These are phyloP conservation scores for Litoditis marina DNA, from an alignment of 2,888 invertebrate genomes.

Conservation along the genomic window DNA sequence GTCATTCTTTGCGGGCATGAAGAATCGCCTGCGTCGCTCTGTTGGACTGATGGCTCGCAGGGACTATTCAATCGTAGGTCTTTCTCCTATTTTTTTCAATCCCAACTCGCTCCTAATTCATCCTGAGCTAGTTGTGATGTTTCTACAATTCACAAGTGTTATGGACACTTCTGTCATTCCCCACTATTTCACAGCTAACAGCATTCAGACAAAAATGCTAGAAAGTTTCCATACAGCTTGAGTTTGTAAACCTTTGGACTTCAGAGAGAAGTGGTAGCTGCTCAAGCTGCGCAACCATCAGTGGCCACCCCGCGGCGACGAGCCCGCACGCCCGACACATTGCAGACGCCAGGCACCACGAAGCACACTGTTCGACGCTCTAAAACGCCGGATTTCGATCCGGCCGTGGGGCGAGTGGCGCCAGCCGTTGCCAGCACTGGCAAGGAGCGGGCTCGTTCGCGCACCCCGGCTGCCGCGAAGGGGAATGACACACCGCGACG, in stretches of 20 bases:
- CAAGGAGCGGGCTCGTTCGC: background rate
- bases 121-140: too few species aligned
- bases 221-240: too few species aligned
- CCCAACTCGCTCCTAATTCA: too few species aligned
- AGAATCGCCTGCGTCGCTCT: constrained; percentile 4
- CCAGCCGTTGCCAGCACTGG: background rate
- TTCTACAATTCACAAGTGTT: too few species aligned
- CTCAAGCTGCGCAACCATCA: background rate
- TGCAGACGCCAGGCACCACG: constrained; percentile 3
- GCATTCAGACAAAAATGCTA: too few species aligned
- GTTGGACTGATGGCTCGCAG: background rate
- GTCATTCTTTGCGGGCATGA: background rate
- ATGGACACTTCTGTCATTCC: too few species aligned
- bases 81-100: too few species aligned
- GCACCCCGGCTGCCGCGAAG: background rate
- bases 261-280: too few species aligned
- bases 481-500: background rate
- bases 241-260: too few species aligned
- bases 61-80: too few species aligned
- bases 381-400: constrained; percentile 18
- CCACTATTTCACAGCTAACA: too few species aligned
- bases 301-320: constrained; percentile 2
- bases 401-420: background rate
- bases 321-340: constrained; percentile 13
- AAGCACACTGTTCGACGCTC: constrained; percentile 4